Percentiles rank a stretch among this genome's conserved stretches.
Evolutionary conservation across 2,888 invertebrate species (phyloP).

Genomic region (Eupithecia pulchellata): DNA sequence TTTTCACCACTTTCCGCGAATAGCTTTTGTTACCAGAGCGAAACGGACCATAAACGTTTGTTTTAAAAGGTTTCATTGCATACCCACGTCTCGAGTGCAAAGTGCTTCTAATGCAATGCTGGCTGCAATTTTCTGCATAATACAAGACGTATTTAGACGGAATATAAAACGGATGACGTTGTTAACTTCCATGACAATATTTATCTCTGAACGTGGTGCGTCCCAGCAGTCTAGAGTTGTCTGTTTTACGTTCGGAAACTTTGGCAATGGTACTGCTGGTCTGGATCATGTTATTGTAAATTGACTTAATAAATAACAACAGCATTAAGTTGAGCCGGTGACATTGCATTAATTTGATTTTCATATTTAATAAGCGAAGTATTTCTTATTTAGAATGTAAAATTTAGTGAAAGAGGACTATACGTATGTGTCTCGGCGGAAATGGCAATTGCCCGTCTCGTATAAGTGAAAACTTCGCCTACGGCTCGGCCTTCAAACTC

Average conservation of each 20-base stretch:
- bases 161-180: neutral
- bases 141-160: neutral
- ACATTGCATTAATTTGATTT: no score
- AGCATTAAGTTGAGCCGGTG: no score
- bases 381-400: no score
- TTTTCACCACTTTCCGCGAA: conserved; percentile 27
- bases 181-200: neutral
- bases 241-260: neutral
- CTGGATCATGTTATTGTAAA: neutral
- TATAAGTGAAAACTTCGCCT: no score
- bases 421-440: no score
- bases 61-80: conserved; percentile 10
- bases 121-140: neutral
- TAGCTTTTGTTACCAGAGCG: conserved; percentile 4
- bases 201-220: neutral
- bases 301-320: neutral
- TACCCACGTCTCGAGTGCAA: conserved; percentile 3
- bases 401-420: no score
- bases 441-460: no score
- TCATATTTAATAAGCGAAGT: no score
- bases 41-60: conserved; percentile 12
- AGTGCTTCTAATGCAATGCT: neutral
- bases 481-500: no score
- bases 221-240: neutral
- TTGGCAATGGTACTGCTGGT: neutral